A percentile compares a stretch with the other conserved stretches of the same genome.
phyloP scores from a whole-genome alignment of 2,113 vertebrate genomes.

The Prietella phreatophila region DNA sequence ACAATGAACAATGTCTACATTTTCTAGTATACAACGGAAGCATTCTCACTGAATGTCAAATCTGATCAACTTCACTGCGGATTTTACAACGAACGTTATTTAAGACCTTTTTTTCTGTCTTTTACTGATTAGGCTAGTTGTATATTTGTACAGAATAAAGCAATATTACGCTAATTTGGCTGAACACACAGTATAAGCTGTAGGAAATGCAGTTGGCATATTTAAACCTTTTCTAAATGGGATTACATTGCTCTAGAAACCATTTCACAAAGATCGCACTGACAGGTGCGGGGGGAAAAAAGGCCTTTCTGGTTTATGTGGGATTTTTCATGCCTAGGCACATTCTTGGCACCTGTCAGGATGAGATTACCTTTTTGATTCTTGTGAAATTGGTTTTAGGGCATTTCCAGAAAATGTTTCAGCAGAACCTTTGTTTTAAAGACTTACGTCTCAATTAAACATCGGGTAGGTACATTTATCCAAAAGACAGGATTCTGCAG shows the following conservation, averaged over 20 bases:
- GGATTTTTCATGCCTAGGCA: not conserved
- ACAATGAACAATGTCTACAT: not conserved
- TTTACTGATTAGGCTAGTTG: no score
- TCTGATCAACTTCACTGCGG: not conserved
- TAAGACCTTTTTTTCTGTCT: no score
- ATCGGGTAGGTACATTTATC: no score
- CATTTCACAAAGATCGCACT: not conserved
- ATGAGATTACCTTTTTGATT: not conserved
- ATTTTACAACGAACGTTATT: not conserved
- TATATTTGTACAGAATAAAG: not conserved
- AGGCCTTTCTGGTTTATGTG: not conserved
- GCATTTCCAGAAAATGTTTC: not conserved
- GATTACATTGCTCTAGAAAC: not conserved
- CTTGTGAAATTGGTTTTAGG: not conserved
- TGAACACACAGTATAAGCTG: not conserved
- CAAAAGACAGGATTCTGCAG: not conserved
- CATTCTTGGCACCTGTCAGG: not conserved
- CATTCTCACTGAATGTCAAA: not conserved
- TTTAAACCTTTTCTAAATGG: not conserved
- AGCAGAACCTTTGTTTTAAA: not conserved
- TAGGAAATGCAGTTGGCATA: not conserved
- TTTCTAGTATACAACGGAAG: not conserved
- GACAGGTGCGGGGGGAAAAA: not conserved
- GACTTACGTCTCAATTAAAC: not conserved
- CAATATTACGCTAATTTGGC: not conserved